A percentile compares a stretch with the other conserved stretches of the same genome.
phyloP scores from a whole-genome alignment of 1,140 invertebrate species.

The Halictus rubicundus region DNA sequence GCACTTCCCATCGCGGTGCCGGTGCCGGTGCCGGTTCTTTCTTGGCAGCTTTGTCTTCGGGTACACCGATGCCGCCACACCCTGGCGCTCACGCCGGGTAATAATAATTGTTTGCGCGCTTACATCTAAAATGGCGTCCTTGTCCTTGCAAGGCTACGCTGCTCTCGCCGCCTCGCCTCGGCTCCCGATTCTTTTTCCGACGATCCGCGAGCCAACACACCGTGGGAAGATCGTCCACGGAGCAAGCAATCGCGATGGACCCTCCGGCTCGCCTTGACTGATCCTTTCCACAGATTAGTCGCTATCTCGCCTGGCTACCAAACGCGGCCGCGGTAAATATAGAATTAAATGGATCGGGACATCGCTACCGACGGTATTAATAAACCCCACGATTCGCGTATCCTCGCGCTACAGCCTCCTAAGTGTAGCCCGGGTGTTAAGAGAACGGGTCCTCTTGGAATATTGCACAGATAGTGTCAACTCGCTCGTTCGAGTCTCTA shows the following conservation, averaged over 20 bases:
- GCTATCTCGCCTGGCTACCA: slow-evolving; percentile 38
- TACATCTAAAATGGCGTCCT: slow-evolving; percentile 70
- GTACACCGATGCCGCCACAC: slow-evolving; percentile 52
- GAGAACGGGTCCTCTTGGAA: no score
- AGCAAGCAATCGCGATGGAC: slow-evolving; percentile 57
- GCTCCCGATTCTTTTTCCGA: slow-evolving; percentile 26
- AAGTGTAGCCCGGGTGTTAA: no score
- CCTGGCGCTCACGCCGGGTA: slow-evolving; percentile 32
- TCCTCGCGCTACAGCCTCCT: neutral
- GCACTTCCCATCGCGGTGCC: slow-evolving; percentile 40
- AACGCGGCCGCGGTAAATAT: slow-evolving; percentile 62
- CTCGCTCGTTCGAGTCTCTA: no score
- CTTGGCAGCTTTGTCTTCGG: slow-evolving; percentile 44
- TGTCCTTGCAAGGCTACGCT: slow-evolving; percentile 75
- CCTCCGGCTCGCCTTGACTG: slow-evolving; percentile 61
- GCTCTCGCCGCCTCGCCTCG: slow-evolving; percentile 14
- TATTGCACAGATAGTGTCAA: no score
- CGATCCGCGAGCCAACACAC: slow-evolving; percentile 25
- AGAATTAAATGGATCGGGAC: slow-evolving; percentile 63
- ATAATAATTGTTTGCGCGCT: slow-evolving; percentile 66
- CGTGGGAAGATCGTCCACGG: slow-evolving; percentile 68
- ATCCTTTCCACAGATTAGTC: slow-evolving; percentile 62
- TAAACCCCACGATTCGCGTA: slow-evolving; percentile 53
- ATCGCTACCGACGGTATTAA: slow-evolving; percentile 56
- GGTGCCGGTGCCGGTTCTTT: neutral